These are phyloP conservation scores for Falco cherrug DNA, from an alignment of 2,797 vertebrate species.

Conservation along the genomic window DNA sequence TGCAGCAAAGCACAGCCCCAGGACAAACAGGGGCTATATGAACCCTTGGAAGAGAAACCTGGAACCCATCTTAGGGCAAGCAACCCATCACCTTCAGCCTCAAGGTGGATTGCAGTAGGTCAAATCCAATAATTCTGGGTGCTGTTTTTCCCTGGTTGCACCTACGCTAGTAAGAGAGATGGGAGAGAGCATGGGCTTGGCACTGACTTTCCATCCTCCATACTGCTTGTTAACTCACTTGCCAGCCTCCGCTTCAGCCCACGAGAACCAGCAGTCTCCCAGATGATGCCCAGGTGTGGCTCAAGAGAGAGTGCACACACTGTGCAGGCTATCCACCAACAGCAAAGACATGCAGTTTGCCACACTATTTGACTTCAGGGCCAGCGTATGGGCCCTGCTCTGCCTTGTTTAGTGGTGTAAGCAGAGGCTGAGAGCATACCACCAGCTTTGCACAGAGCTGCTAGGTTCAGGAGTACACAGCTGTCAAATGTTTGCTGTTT, in stretches of 20 bases:
- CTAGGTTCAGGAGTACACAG: neutral
- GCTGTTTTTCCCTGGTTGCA: neutral
- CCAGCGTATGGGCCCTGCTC: neutral
- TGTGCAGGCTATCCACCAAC: neutral
- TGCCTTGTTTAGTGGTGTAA: neutral
- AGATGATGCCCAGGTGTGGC: neutral
- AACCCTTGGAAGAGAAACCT: neutral
- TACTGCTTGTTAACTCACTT: neutral
- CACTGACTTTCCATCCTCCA: neutral
- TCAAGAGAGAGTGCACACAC: neutral
- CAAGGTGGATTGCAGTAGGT: neutral
- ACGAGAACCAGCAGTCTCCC: neutral
- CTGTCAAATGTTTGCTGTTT: neutral
- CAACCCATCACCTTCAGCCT: neutral
- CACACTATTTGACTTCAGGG: neutral
- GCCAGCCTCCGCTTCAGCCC: neutral
- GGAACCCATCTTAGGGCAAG: neutral
- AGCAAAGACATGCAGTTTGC: no score
- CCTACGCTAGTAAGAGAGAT: neutral
- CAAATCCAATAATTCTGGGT: neutral
- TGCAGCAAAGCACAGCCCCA: neutral
- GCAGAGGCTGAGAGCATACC: neutral
- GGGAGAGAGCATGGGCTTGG: neutral
- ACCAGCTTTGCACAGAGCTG: neutral
- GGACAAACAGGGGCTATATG: neutral